phyloP scores from a whole-genome alignment of 2,888 invertebrate species.

The Dryococelus australis region DNA sequence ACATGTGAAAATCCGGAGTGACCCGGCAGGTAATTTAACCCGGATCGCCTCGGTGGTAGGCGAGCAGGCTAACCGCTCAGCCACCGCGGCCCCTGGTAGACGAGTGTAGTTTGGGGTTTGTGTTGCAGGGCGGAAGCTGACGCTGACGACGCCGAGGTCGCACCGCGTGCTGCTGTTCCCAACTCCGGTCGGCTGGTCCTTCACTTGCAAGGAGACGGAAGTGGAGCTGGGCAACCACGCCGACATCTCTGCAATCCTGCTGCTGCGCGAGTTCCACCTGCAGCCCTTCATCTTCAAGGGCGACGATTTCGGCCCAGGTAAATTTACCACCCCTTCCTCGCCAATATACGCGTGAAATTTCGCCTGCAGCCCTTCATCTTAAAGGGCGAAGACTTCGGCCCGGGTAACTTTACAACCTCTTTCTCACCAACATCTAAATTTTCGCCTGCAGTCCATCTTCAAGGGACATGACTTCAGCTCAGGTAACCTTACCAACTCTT shows the following conservation, averaged over 20 bases:
- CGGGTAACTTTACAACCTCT: conserved; percentile 54
- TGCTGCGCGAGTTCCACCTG: conserved; percentile 74
- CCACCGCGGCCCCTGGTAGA: no score
- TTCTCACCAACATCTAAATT: conserved; percentile 52
- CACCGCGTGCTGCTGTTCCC: conserved; percentile 74
- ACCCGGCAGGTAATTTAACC: no score
- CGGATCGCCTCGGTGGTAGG: no score
- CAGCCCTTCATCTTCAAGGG: conserved; percentile 91
- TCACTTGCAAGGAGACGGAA: conserved; percentile 71
- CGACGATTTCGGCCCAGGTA: conserved; percentile 70
- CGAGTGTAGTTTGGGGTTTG: no score
- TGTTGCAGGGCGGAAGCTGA: not conserved
- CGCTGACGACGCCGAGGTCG: conserved; percentile 64
- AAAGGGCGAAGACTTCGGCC: conserved; percentile 75
- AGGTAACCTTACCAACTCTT: conserved; percentile 50
- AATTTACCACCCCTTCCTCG: conserved; percentile 37
- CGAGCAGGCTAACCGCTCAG: no score
- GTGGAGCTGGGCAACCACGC: conserved; percentile 66
- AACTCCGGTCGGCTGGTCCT: conserved; percentile 88
- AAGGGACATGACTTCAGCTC: conserved; percentile 76
- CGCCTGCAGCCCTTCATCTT: conserved; percentile 90
- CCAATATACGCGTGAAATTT: conserved; percentile 60
- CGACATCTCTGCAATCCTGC: conserved; percentile 60
- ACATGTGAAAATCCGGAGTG: no score
- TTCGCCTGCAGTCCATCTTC: conserved; percentile 88